Base-by-base conservation (phyloP, 1,140 invertebrate genomes). In the Grapholita molesta region DNA sequence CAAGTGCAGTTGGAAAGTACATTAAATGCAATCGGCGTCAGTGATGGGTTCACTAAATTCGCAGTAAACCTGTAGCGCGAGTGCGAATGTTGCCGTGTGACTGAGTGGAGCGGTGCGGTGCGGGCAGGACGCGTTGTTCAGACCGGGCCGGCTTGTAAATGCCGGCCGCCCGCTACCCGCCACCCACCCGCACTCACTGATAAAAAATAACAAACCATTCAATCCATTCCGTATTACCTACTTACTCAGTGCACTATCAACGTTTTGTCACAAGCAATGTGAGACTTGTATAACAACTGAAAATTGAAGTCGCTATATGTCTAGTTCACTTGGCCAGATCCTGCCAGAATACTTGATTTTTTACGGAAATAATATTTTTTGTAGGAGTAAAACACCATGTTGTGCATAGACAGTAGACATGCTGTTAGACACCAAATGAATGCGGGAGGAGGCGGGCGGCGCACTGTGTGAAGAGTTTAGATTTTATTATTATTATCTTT, bases 41-140 rank as follows among this genome's bases (percentile, higher is more conserved):
- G n/a, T 61, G 55, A 61, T 61, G 55, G 30, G 18, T 32, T 61
- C 1, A 67, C 69, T 33, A 73, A 53, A 76, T 74, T 73, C 72
- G 74, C 77, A 74, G 71, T 66, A 70, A 72, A 76, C 67, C 70
- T 75, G 79, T 85, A 71, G 72, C 73, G 82, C 84, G 82, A 85
- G 81, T 82, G 76, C 81, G 79, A 85, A 78, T 80, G 86, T 81
- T 81, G 81, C 80, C 78, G 80, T 81, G 72, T 86, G 84, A 89
- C 87, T 89, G 80, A 72, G 72, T 65, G 68, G 38, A 18, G 64
- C 42, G 38, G 64, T 65, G 65, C 65, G 69, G 55, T 38, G 30
- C 68, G 24, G 18, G 32, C 52, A 72, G 66, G 57, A 68, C 61
- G 75, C 76, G 75, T 70, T 72, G 74, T 70, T 76, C 72, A 69